These are phyloP conservation scores for Emydocephalus ijimae DNA, from an alignment of 2,113 vertebrate genomes.

Conservation along the genomic window DNA sequence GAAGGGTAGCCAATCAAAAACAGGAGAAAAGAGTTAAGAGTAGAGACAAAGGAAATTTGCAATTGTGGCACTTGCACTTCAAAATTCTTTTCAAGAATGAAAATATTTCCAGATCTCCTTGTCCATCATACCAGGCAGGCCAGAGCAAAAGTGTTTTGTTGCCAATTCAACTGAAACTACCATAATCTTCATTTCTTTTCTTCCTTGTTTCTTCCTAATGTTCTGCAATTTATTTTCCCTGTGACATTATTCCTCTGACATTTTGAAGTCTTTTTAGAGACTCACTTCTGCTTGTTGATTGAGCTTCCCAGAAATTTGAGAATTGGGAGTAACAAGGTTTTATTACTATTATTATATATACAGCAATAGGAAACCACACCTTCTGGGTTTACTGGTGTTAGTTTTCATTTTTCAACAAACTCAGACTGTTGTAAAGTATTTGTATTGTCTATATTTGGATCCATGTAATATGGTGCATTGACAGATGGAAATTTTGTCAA, in stretches of 20 bases:
- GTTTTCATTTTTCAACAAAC: not conserved
- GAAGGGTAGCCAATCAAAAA: slow-evolving; percentile 14
- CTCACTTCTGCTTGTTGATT: not conserved
- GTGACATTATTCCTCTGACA: not conserved
- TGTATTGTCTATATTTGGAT: not conserved
- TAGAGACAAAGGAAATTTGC: not conserved
- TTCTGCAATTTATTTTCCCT: not conserved
- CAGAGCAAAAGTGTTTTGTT: not conserved
- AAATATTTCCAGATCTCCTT: not conserved
- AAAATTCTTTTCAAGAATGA: not conserved
- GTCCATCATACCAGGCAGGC: not conserved
- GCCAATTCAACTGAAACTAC: not conserved
- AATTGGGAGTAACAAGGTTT: not conserved
- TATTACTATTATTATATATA: too few relatives aligned
- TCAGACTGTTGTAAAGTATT: not conserved
- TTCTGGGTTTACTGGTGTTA: not conserved
- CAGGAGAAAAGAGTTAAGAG: not conserved
- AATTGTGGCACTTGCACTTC: not conserved
- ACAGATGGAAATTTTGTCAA: not conserved
- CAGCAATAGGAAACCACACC: too few relatives aligned
- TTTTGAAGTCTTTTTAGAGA: not conserved
- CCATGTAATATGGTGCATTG: not conserved
- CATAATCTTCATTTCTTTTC: not conserved
- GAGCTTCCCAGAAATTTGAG: not conserved
- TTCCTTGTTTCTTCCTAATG: not conserved